phyloP scores from a whole-genome alignment of 1,140 invertebrate species.

The Trichoplusia ni region DNA sequence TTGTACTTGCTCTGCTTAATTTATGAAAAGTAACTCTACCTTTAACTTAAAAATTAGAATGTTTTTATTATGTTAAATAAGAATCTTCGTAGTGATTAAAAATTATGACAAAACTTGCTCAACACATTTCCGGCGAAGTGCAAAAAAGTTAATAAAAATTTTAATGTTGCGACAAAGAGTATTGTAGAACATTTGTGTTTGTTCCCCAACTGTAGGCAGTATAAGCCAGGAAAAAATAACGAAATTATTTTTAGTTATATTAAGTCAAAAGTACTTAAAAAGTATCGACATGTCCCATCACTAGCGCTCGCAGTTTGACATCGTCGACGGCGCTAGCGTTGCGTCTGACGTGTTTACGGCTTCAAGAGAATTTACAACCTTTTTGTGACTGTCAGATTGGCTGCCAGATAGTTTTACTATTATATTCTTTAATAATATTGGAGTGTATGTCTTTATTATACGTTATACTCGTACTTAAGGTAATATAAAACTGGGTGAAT shows the following conservation, averaged over 20 bases:
- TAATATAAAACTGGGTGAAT: no score
- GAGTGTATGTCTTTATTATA: neutral
- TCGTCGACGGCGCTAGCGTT: neutral
- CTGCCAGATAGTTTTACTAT: conserved; percentile 13
- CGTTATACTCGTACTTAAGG: neutral
- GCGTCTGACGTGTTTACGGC: conserved; percentile 29
- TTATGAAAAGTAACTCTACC: no score
- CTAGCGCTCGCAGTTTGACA: conserved; percentile 10
- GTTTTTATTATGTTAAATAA: no score
- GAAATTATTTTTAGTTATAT: neutral
- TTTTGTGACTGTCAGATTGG: conserved; percentile 28
- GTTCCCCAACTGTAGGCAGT: neutral
- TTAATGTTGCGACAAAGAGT: neutral
- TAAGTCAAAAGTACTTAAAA: neutral
- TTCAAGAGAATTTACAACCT: conserved; percentile 27
- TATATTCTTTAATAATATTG: neutral
- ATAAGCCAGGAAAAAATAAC: neutral
- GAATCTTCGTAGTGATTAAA: no score
- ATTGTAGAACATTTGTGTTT: neutral
- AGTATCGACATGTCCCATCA: conserved; percentile 14
- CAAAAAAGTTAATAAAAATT: no score
- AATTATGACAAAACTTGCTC: neutral
- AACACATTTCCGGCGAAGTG: no score
- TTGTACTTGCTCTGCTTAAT: no score
- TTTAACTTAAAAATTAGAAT: no score